phyloP scores from a whole-genome alignment of 2,113 vertebrate species.

The Rhagologus leucostigma region DNA sequence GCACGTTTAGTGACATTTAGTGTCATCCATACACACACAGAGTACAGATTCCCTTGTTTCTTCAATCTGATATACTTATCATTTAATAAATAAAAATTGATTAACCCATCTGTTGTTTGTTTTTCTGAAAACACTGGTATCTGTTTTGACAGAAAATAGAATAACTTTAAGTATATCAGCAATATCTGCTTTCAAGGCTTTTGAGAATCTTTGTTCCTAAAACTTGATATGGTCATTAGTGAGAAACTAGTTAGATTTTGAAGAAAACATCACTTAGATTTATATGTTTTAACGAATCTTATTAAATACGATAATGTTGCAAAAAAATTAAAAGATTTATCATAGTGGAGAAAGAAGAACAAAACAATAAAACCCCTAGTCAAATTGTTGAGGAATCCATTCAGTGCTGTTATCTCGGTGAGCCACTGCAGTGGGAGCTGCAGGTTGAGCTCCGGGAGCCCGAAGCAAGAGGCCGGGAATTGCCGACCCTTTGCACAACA shows the following conservation, averaged over 20 bases:
- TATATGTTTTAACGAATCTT: not conserved
- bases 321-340: not conserved
- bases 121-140: not conserved
- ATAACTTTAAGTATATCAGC: not conserved
- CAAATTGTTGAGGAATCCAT: not conserved
- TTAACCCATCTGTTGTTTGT: not conserved
- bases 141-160: not conserved
- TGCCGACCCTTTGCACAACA: not conserved
- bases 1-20: no score
- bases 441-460: not conserved
- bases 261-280: not conserved
- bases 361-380: not conserved
- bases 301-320: not conserved
- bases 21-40: no score
- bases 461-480: rapidly evolving
- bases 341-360: not conserved
- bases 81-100: not conserved
- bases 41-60: not conserved
- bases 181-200: not conserved
- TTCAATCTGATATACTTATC: not conserved
- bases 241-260: not conserved
- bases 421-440: rapidly evolving
- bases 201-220: not conserved
- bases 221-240: not conserved
- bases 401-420: rapidly evolving